phyloP scores from a whole-genome alignment of 2,113 vertebrate genomes.

The Propithecus coquereli region DNA sequence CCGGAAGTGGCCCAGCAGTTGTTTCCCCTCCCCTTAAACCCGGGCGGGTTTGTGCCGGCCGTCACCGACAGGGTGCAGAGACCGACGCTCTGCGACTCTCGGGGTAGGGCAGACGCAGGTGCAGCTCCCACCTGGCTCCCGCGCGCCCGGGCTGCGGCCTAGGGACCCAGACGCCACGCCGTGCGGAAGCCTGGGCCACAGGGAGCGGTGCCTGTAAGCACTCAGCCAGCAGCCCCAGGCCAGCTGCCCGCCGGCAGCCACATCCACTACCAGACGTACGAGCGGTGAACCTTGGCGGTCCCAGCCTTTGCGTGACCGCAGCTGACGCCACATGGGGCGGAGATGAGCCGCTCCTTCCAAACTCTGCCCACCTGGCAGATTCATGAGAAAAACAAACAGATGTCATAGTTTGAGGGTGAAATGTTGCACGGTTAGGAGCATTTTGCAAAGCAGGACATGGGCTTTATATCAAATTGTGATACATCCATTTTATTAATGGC shows the following conservation, averaged over 20 bases:
- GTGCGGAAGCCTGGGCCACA: not conserved
- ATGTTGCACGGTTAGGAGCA: rapidly evolving
- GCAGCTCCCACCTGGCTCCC: no score
- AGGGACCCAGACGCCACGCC: not conserved
- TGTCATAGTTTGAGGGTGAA: rapidly evolving
- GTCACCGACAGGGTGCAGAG: rapidly evolving
- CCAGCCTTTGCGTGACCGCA: not conserved
- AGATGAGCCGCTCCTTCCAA: not conserved
- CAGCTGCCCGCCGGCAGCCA: not conserved
- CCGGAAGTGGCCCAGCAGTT: not conserved
- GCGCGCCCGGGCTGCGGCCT: rapidly evolving
- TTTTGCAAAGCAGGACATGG: not conserved
- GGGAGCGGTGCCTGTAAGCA: not conserved
- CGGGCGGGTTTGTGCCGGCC: not conserved
- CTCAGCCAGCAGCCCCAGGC: not conserved
- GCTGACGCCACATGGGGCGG: not conserved
- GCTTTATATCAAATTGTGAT: not conserved
- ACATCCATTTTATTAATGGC: conserved; percentile 35
- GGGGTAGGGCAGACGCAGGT: not conserved
- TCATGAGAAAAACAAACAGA: not conserved
- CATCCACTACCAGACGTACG: rapidly evolving
- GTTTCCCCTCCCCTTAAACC: no score
- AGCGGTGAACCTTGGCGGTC: no score
- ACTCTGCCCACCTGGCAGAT: not conserved
- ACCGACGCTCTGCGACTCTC: rapidly evolving